Evolutionary conservation across 2,888 invertebrate genomes (phyloP).

Genomic region (Drepanosiphum platanoidis): DNA sequence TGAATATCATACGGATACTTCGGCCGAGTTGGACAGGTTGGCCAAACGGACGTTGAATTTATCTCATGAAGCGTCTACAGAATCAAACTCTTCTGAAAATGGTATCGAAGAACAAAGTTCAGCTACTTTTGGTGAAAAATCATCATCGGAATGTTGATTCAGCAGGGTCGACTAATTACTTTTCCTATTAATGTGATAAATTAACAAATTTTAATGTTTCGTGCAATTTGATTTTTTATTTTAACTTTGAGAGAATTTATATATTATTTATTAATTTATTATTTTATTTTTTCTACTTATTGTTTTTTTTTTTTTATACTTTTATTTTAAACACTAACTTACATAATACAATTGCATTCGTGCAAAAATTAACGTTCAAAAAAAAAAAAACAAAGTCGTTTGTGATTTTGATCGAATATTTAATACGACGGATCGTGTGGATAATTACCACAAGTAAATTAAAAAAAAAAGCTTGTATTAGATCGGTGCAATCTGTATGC

Average conservation of each 20-base stretch:
- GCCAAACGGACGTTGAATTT: slow-evolving; percentile 73
- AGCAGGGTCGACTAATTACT: slow-evolving; percentile 4
- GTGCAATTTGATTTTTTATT: slow-evolving; percentile 52
- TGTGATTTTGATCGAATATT: no score
- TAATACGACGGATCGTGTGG: no score
- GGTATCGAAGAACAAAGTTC: slow-evolving; percentile 24
- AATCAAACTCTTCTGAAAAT: slow-evolving; percentile 18
- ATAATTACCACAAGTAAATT: no score
- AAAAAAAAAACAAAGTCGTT: no score
- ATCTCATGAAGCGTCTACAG: slow-evolving; percentile 21
- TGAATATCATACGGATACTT: slow-evolving; percentile 86
- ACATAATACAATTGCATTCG: no score
- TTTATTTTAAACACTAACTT: not conserved
- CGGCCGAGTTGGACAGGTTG: slow-evolving; percentile 90
- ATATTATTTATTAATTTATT: not conserved
- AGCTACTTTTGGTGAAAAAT: slow-evolving; percentile 37
- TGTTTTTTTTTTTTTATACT: not conserved
- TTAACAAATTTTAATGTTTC: slow-evolving; percentile 29
- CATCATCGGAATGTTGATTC: slow-evolving; percentile 50
- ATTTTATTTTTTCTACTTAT: not conserved
- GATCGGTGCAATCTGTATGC: no score
- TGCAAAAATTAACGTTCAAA: no score
- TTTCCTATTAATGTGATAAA: slow-evolving; percentile 54
- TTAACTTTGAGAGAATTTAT: not conserved
- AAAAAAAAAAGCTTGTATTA: no score